Conservation (phyloP, 2,888 invertebrate species). For the Ischnura elegans region DNA sequence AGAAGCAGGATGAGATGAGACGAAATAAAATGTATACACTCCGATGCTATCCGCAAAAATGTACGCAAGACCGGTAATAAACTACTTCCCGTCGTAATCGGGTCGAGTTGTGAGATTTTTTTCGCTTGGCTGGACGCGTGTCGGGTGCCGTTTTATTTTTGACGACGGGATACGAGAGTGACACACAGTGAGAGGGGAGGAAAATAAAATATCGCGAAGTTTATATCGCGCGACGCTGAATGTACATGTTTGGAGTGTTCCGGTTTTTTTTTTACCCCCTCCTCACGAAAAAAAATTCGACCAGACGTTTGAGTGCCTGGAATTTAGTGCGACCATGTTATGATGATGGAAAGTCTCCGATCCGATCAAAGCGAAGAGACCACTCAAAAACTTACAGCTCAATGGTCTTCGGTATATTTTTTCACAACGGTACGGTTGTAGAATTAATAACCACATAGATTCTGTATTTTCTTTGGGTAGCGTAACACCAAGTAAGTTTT, state of each 20-base stretch:
- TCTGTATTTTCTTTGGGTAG: neutral
- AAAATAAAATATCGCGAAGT: constrained; percentile 1
- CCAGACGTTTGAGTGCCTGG: neutral
- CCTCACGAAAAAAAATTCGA: neutral
- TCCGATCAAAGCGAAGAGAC: neutral
- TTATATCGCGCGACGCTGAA: constrained; percentile 4
- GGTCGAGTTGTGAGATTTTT: constrained; percentile 5
- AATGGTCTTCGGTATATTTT: neutral
- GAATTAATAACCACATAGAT: neutral
- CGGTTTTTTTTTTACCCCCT: too few relatives aligned
- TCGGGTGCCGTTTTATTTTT: neutral
- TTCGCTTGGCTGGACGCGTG: neutral
- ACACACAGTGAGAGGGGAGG: neutral
- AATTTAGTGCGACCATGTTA: neutral
- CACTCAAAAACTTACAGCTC: neutral
- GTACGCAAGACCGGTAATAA: constrained; percentile 8
- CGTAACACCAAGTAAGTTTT: too few relatives aligned
- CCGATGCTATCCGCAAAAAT: neutral
- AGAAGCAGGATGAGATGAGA: too few relatives aligned
- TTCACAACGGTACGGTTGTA: neutral
- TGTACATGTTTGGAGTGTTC: constrained; percentile 9
- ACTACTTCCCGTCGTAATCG: constrained; percentile 8
- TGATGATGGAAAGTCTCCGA: neutral
- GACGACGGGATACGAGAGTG: neutral
- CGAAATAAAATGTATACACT: too few relatives aligned